A percentile compares a stretch with the other conserved stretches of the same genome.
Conservation (phyloP, 2,797 vertebrate genomes). For the Scomberomorus guttatus region DNA sequence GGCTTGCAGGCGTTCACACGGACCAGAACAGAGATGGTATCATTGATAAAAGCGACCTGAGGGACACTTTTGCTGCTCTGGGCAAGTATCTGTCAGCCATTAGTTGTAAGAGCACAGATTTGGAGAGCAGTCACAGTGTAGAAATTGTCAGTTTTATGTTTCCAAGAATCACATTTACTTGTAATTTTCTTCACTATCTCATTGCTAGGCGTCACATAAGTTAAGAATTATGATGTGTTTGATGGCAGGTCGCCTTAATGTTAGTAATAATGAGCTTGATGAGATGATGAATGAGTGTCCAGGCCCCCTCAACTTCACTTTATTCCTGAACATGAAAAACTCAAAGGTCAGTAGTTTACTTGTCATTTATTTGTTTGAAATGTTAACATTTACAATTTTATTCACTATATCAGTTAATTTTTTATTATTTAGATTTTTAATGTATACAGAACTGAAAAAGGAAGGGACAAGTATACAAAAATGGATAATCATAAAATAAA, state of each 20-base stretch:
- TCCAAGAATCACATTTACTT: neutral
- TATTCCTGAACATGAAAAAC: constrained; percentile 90
- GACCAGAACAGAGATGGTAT: constrained; percentile 79
- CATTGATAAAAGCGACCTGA: constrained; percentile 88
- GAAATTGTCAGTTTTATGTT: neutral
- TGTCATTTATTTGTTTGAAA: neutral
- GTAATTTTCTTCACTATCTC: neutral
- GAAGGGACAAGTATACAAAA: neutral
- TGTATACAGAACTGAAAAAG: neutral
- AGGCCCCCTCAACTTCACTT: constrained; percentile 85
- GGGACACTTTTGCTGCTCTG: constrained; percentile 81
- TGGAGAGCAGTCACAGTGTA: fast-evolving
- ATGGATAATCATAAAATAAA: too few species aligned
- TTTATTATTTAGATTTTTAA: neutral
- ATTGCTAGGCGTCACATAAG: too few species aligned
- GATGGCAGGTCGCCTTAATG: constrained; percentile 84
- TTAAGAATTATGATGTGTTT: neutral
- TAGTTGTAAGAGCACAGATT: neutral
- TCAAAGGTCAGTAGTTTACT: constrained; percentile 74
- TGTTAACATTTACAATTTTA: neutral
- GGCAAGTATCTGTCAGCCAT: neutral
- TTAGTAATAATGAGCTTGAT: constrained; percentile 88
- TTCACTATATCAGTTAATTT: neutral
- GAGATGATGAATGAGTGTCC: constrained; percentile 88
- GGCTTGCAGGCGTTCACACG: constrained; percentile 83